These are phyloP conservation scores for Colius striatus DNA, from an alignment of 2,113 vertebrate species.

Conservation along the genomic window DNA sequence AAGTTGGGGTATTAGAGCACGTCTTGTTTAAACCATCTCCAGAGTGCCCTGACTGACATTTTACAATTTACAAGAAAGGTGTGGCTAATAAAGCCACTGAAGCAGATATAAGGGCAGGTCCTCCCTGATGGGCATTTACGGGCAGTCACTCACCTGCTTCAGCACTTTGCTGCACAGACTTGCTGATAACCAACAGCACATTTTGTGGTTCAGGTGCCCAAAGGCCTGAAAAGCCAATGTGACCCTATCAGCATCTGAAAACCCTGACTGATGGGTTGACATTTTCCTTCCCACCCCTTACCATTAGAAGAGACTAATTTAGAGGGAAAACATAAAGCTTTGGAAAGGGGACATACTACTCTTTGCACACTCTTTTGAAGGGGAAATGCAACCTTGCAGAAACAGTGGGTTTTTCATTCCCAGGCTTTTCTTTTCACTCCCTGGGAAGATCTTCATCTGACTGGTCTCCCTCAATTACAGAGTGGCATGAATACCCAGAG, in stretches of 20 bases:
- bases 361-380: accelerated
- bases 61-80: conserved; percentile 75
- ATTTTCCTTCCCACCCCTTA: neutral
- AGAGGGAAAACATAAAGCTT: neutral
- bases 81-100: conserved; percentile 74
- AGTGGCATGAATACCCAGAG: neutral
- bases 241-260: conserved; percentile 3
- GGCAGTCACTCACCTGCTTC: conserved; percentile 58
- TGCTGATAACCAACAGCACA: conserved; percentile 68
- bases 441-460: neutral
- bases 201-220: conserved; percentile 57
- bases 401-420: neutral
- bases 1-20: conserved; percentile 45
- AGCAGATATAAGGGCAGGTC: conserved; percentile 66
- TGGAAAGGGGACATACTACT: neutral
- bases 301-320: neutral
- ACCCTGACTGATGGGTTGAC: neutral
- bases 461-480: neutral
- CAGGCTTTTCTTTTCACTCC: neutral
- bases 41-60: conserved; percentile 69
- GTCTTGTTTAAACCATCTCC: conserved; percentile 67
- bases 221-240: conserved; percentile 55
- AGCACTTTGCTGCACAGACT: conserved; percentile 66
- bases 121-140: conserved; percentile 50
- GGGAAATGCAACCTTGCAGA: neutral